Conservation (phyloP, 2,113 vertebrate species). For the Grammomys surdaster region DNA sequence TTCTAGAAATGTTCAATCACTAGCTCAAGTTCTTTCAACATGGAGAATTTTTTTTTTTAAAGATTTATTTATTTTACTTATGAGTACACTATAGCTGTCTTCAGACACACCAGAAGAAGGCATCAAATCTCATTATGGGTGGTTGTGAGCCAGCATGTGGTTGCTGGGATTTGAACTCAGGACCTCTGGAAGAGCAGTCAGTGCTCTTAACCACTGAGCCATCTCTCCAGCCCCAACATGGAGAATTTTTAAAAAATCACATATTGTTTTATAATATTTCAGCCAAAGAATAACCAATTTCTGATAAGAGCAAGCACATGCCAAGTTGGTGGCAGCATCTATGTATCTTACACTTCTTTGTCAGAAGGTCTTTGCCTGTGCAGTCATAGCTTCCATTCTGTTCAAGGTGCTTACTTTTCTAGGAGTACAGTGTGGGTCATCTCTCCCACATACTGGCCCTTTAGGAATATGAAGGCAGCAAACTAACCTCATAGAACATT, state of each 20-base stretch:
- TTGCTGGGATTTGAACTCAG: no score
- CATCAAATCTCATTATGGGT: no score
- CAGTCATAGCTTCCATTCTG: background rate
- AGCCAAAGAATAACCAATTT: background rate
- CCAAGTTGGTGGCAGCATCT: background rate
- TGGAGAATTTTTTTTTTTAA: background rate
- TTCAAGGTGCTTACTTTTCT: background rate
- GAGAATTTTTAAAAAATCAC: background rate
- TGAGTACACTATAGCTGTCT: no score
- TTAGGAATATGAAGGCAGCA: background rate
- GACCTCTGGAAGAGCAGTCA: no score
- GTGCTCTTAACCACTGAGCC: no score
- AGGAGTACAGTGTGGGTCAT: background rate
- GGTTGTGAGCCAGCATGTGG: no score
- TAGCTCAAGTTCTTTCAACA: background rate
- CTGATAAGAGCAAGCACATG: background rate
- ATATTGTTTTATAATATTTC: background rate
- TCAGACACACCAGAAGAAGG: no score
- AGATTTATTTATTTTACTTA: no score
- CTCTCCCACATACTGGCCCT: background rate
- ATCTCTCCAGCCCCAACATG: background rate
- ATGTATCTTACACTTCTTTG: background rate
- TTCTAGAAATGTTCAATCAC: background rate
- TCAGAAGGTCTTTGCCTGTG: background rate
- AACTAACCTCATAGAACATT: background rate